Base-by-base conservation (phyloP, 2,797 vertebrate species). In the Falco rusticolus region DNA sequence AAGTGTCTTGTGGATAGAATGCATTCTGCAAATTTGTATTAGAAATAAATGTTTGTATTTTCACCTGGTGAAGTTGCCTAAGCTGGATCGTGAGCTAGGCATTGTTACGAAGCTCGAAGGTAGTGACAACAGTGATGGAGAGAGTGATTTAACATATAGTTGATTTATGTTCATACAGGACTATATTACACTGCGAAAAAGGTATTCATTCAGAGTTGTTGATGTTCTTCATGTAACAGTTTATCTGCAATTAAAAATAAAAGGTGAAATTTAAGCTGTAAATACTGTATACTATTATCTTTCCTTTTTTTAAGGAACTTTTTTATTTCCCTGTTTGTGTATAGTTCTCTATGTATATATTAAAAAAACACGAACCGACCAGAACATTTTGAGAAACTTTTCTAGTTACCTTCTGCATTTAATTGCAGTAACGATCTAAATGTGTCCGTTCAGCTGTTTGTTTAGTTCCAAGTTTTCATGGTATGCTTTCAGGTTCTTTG, bases 311-410 rank as follows among this genome's bases (percentile, higher is more conserved):
- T 98, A 99, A 98, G 97, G 48, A 98, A 97, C 97, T 95, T 98
- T 99, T 99, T 98, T 98, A 98, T 98, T 98, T 98, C 98, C 97
- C 94, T 98, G 95, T 98, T 98, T 98, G 97, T 99, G 98, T 99
- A 99, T 94, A 98, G 97, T 98, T 95, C 81, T 97, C 96, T 97
- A 75, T 97, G 97, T 99, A 97, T 98, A 98, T 95, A 98, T 97
- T 97, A 91, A 89, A 97, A 97, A 96, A 47, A 29, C 18, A 6
- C 13, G 14, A 97, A 95, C 6, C 28, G 53, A 51, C 31, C 28
- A 11, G 54, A 70, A 11, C 28, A 45, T 98, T 95, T 92, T 66
- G 91, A 97, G 97, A 98, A 98, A 95, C 50, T 98, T 99, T 99
- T 98, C 75, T 98, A 98, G 96, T 97, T 97, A 97, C 97, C 93